Base-by-base conservation (phyloP, 2,797 vertebrate species). In the Erpetoichthys calabaricus region DNA sequence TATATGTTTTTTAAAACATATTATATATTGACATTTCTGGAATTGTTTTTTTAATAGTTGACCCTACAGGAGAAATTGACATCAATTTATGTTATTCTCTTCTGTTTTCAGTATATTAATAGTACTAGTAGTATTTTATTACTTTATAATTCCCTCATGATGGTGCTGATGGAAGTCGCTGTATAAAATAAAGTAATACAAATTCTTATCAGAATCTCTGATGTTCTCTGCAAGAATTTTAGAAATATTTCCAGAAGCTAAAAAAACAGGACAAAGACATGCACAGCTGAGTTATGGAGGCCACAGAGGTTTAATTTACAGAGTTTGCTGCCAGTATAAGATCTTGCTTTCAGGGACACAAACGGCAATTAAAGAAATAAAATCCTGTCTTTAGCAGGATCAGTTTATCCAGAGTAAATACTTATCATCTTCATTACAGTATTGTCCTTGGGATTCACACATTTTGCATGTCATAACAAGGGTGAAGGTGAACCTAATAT, bases 401-500 rank as follows among this genome's bases (percentile, higher is more conserved):
- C 9, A 53, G 51, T 5, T 53, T 41, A 53, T 53, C 51, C 6
- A 9, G 9, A 53, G 42, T 53, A 53, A 53, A 53, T 53, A 53
- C 51, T 6, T 41, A 53, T 53, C 51, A 7, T 41, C 8, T 41
- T 53, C 51, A 53, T 53, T 53, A 53, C n/a, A 4, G 51, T 10
- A 41, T 9, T 7, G 51, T 53, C 51, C 51, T 53, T 53, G 51
- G 51, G 51, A 53, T 6, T 6, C n/a, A 6, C 5, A 6, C n/a
- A 53, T 53, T 53, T 53, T 53, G 8, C 51, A 53, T 53, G 4
- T 53, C 3, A 53, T 53, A 53, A 53, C 51, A 53, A 53, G 51
- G 51, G 51, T 53, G 51, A 53, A 4, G 51, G 51, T 53, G 51
- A 53, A 1, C 42, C 4, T n/a, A 53, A 3, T 53, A 53, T 53